A percentile compares a stretch with the other conserved stretches of the same genome.
Conservation (phyloP, 2,797 vertebrate genomes). For the Podarcis siculus region DNA sequence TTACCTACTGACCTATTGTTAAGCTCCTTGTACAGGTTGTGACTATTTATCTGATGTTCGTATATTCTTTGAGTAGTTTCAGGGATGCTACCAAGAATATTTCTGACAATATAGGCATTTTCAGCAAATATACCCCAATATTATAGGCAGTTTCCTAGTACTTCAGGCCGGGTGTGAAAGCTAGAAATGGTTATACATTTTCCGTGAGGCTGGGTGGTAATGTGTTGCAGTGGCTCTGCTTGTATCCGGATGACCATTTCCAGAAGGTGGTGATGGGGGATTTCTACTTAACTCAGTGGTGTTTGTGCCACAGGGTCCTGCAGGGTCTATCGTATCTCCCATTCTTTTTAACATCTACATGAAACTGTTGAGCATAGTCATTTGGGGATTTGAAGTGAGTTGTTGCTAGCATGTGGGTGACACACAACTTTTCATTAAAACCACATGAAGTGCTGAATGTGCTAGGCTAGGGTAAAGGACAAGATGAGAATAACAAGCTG, state of each 20-base stretch:
- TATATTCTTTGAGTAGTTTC: background rate
- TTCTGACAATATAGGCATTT: background rate
- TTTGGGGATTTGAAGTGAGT: background rate
- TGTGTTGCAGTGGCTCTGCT: no score
- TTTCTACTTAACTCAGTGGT: background rate
- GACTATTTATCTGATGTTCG: background rate
- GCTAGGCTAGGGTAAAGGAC: no score
- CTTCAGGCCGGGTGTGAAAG: background rate
- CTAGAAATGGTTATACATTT: background rate
- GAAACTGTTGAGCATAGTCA: background rate
- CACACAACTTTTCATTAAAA: no score
- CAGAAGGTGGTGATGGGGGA: background rate
- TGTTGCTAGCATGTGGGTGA: no score
- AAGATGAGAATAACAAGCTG: no score
- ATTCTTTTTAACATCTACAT: background rate
- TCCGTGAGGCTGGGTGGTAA: no score
- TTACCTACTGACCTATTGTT: background rate
- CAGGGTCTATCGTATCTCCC: background rate
- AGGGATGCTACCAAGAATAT: background rate
- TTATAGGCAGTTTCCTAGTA: background rate
- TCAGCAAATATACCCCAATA: background rate
- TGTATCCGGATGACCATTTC: no score
- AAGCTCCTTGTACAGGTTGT: background rate
- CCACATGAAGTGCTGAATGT: no score
- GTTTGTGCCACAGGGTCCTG: background rate